Conservation (phyloP, 2,888 invertebrate species). For the Pegoplata infirma region DNA sequence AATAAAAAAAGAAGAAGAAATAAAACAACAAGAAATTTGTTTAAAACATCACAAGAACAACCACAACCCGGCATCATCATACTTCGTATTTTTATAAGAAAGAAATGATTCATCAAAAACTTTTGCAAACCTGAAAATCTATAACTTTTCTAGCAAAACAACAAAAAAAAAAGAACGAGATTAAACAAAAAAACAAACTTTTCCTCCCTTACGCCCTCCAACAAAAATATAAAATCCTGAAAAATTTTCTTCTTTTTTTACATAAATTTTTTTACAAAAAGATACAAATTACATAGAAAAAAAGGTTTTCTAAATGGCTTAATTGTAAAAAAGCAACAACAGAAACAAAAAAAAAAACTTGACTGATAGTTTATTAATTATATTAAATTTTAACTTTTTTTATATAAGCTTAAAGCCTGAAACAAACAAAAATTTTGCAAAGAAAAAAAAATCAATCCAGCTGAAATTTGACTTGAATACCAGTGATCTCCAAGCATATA, state of each 20-base stretch:
- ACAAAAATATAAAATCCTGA: constrained; percentile 26
- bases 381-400: constrained; percentile 58
- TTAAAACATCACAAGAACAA: constrained; percentile 14
- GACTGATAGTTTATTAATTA: constrained; percentile 67
- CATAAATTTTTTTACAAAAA: constrained; percentile 24
- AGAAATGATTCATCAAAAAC: constrained; percentile 46
- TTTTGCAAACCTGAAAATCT: constrained; percentile 13
- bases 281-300: constrained; percentile 8
- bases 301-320: constrained; percentile 53
- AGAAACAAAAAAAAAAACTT: constrained; percentile 54
- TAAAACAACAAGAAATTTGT: not conserved
- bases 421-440: constrained; percentile 21
- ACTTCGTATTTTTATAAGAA: constrained; percentile 19
- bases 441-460: constrained; percentile 12
- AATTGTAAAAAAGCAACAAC: constrained; percentile 43
- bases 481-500: constrained; percentile 55
- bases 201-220: constrained; percentile 38
- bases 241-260: constrained; percentile 44
- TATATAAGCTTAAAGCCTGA: constrained; percentile 41
- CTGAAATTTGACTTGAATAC: constrained; percentile 38
- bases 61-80: constrained; percentile 21
- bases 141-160: constrained; percentile 10
- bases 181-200: no score
- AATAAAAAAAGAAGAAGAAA: not conserved
- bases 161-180: not conserved